These are phyloP conservation scores for Paramormyrops kingsleyae DNA, from an alignment of 2,113 vertebrate genomes.

Conservation along the genomic window DNA sequence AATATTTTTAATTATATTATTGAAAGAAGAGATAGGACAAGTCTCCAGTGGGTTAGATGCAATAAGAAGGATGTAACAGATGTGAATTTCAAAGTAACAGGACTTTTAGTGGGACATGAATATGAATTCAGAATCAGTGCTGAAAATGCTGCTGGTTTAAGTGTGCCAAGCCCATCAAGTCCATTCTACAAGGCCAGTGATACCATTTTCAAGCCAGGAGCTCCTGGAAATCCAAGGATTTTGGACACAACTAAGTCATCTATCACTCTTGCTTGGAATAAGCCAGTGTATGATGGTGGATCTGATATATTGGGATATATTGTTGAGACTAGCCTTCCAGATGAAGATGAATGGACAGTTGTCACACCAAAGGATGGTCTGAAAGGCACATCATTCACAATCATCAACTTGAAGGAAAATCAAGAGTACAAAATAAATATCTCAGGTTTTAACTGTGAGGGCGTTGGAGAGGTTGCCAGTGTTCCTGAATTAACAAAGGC, in stretches of 20 bases:
- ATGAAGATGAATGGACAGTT: constrained; percentile 92
- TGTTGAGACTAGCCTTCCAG: constrained; percentile 83
- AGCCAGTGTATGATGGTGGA: constrained; percentile 91
- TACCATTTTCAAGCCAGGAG: constrained; percentile 80
- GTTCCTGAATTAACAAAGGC: constrained; percentile 88
- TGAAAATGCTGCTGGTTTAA: constrained; percentile 89
- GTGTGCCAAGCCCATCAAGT: constrained; percentile 77
- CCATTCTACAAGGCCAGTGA: constrained; percentile 88
- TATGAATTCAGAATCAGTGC: constrained; percentile 90
- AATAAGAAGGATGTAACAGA: constrained; percentile 86
- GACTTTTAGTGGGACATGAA: constrained; percentile 82
- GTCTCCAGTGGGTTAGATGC: constrained; percentile 92
- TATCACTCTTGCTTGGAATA: constrained; percentile 96
- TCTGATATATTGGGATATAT: constrained; percentile 93
- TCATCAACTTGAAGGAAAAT: constrained; percentile 83
- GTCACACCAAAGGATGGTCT: constrained; percentile 81
- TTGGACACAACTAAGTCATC: constrained; percentile 92
- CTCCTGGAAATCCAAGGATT: constrained; percentile 87
- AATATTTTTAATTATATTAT: constrained; percentile 87
- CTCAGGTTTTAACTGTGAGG: constrained; percentile 86
- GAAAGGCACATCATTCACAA: constrained; percentile 84
- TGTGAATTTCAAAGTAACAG: constrained; percentile 81
- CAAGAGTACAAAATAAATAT: constrained; percentile 91
- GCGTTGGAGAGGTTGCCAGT: constrained; percentile 81
- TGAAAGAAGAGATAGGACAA: constrained; percentile 81